Percentiles rank a stretch among this genome's conserved stretches.
These are phyloP conservation scores for Lepidurus apus DNA, from an alignment of 1,140 invertebrate species.

Conservation along the genomic window DNA sequence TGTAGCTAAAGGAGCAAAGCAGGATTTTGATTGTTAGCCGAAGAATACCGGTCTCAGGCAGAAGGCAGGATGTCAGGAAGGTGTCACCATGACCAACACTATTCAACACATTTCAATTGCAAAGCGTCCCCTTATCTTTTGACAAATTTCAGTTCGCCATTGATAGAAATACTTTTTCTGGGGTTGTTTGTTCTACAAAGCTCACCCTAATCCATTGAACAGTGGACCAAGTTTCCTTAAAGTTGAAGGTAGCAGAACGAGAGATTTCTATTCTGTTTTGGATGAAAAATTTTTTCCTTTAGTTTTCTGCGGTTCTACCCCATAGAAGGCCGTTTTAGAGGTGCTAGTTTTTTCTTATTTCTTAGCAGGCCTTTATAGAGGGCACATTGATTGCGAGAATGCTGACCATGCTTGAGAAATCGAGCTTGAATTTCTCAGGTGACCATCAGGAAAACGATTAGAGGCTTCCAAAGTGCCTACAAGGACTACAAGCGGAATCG, in stretches of 20 bases:
- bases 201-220: not conserved
- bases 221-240: not conserved
- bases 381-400: not conserved
- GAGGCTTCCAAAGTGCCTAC: not conserved
- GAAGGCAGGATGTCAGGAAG: slow-evolving; percentile 17
- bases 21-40: slow-evolving; percentile 15
- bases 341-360: not conserved
- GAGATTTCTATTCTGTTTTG: not conserved
- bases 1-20: not conserved
- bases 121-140: slow-evolving; percentile 18
- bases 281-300: not conserved
- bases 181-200: slow-evolving; percentile 4
- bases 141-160: not conserved
- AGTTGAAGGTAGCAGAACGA: not conserved
- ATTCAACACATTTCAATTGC: slow-evolving; percentile 22
- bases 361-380: not conserved
- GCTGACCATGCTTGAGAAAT: slow-evolving; percentile 8
- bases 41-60: slow-evolving; percentile 12
- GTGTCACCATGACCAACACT: slow-evolving; percentile 13
- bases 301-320: not conserved
- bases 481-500: not conserved
- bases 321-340: not conserved
- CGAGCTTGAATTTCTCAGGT: not conserved
- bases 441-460: slow-evolving; percentile 21
- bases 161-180: not conserved